phyloP scores from a whole-genome alignment of 1,140 invertebrate species.

The Drosophila leontia region DNA sequence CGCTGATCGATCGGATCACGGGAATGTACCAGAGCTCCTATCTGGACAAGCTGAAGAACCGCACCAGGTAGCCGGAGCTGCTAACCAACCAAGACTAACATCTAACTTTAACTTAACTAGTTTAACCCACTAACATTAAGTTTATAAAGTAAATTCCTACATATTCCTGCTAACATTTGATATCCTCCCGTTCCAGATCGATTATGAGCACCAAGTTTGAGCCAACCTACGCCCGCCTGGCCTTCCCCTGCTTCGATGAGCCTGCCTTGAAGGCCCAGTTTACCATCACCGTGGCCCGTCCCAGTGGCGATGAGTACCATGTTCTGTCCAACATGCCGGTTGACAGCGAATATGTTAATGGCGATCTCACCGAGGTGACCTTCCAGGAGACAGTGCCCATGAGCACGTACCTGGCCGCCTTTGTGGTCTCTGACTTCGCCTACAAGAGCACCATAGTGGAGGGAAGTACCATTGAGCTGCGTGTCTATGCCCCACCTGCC shows the following conservation, averaged over 20 bases:
- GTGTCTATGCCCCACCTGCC: conserved; percentile 90
- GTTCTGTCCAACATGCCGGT: conserved; percentile 93
- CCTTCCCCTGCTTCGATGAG: conserved; percentile 98
- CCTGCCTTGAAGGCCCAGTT: conserved; percentile 96
- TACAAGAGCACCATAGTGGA: conserved; percentile 86
- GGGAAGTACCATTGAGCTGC: conserved; percentile 87
- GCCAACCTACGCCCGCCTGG: conserved; percentile 95
- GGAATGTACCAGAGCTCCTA: conserved; percentile 93
- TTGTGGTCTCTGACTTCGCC: conserved; percentile 96
- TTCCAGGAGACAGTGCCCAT: conserved; percentile 94
- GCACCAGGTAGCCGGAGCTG: conserved; percentile 86
- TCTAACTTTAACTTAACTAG: conserved; percentile 16
- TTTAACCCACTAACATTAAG: background rate
- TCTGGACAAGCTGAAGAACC: conserved; percentile 86
- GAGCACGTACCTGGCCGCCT: conserved; percentile 96
- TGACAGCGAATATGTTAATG: conserved; percentile 44
- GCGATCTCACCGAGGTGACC: conserved; percentile 80
- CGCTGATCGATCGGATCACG: conserved; percentile 88
- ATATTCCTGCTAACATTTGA: background rate
- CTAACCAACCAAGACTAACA: conserved; percentile 18
- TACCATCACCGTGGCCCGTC: conserved; percentile 91
- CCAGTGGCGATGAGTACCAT: conserved; percentile 87
- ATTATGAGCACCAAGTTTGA: conserved; percentile 97
- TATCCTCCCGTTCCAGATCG: conserved; percentile 86
- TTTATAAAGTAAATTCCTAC: no score